These are phyloP conservation scores for Vespertilio murinus DNA, from an alignment of 2,797 vertebrate genomes.

Conservation along the genomic window DNA sequence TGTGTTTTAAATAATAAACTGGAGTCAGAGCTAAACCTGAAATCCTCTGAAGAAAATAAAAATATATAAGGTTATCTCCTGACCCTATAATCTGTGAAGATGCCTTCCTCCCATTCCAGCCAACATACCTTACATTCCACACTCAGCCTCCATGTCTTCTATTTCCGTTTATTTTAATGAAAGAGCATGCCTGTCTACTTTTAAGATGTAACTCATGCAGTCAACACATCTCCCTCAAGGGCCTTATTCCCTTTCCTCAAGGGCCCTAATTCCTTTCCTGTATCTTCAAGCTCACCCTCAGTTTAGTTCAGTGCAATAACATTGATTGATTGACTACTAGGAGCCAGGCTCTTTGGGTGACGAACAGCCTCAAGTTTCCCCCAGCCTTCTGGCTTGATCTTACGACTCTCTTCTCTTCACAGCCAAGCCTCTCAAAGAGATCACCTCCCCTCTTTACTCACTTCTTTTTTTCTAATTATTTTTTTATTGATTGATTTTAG, in stretches of 20 bases:
- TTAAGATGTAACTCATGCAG: background rate
- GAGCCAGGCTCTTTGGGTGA: background rate
- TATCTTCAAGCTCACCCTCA: background rate
- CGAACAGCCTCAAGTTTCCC: background rate
- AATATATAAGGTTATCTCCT: background rate
- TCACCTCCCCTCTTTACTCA: background rate
- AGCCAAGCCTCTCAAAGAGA: background rate
- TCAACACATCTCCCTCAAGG: background rate
- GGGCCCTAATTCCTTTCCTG: background rate
- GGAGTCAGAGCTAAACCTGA: background rate
- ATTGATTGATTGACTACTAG: background rate
- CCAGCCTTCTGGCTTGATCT: background rate
- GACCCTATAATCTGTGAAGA: background rate
- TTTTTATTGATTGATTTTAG: background rate
- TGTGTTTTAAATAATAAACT: background rate
- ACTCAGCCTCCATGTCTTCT: background rate
- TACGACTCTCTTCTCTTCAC: background rate
- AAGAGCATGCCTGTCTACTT: background rate
- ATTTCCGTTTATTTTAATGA: background rate
- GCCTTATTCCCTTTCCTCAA: background rate
- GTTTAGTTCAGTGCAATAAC: background rate
- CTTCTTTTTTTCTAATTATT: background rate
- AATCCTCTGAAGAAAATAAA: conserved; percentile 24
- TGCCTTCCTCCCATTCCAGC: background rate
- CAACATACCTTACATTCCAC: background rate